These are phyloP conservation scores for Pinna nobilis DNA, from an alignment of 1,140 invertebrate species.

Conservation along the genomic window DNA sequence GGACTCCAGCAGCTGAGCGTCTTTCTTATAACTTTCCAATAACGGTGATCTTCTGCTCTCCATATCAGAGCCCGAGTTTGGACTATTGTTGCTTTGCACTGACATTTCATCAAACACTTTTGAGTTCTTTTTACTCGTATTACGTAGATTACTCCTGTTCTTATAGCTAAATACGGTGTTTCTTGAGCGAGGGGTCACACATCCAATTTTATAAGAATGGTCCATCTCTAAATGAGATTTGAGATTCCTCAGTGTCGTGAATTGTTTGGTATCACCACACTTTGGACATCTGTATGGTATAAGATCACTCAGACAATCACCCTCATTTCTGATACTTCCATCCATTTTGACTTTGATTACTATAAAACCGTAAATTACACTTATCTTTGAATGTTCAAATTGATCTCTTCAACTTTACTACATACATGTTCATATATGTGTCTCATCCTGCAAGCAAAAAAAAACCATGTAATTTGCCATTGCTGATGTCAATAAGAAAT, in stretches of 20 bases:
- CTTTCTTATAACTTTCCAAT: conserved; percentile 50
- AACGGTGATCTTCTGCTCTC: conserved; percentile 41
- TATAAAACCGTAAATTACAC: no score
- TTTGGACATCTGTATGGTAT: conserved; percentile 66
- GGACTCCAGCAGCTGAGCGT: conserved; percentile 55
- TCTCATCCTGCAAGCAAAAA: no score
- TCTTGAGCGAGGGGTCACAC: conserved; percentile 37
- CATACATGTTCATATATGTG: no score
- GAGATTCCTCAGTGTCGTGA: conserved; percentile 55
- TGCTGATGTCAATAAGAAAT: no score
- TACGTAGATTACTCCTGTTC: neutral
- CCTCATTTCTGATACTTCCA: no score
- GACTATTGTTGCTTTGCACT: conserved; percentile 1
- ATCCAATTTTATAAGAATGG: conserved; percentile 56
- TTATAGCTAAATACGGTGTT: conserved; percentile 23
- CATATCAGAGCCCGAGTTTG: neutral
- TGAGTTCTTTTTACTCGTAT: conserved; percentile 1
- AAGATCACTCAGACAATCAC: conserved; percentile 44
- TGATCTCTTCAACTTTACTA: no score
- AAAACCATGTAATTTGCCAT: no score
- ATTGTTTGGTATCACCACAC: conserved; percentile 56
- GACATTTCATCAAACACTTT: neutral
- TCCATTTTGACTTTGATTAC: no score
- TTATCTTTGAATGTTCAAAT: no score
- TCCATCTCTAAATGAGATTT: conserved; percentile 58